Percentiles rank a stretch among this genome's conserved stretches.
phyloP scores from a whole-genome alignment of 2,888 invertebrate species.

The Eugnorisma glareosa region DNA sequence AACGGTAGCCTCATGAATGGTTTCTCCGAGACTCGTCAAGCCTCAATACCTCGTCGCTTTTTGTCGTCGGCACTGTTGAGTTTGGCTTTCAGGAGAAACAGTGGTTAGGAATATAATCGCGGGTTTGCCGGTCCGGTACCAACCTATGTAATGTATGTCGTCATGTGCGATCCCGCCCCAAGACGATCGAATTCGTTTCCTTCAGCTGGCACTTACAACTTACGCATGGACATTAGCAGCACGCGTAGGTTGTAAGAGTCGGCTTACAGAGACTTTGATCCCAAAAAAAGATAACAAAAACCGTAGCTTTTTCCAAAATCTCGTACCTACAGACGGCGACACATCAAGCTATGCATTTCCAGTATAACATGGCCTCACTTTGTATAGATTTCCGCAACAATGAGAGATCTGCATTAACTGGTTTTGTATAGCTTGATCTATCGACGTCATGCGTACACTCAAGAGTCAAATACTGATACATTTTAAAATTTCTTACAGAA shows the following conservation, averaged over 20 bases:
- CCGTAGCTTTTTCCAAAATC: neutral
- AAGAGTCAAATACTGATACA: neutral
- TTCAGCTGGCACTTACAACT: constrained; percentile 51
- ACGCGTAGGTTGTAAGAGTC: constrained; percentile 50
- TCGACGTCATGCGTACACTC: neutral
- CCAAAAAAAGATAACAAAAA: constrained; percentile 8
- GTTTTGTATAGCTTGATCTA: no score
- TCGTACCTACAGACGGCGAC: no score
- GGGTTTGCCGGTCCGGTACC: neutral
- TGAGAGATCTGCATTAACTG: no score
- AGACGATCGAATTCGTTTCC: constrained; percentile 10
- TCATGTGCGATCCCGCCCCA: neutral
- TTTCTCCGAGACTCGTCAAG: neutral
- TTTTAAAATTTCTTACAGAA: neutral
- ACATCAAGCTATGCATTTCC: no score
- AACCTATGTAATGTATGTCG: neutral
- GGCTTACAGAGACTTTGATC: constrained; percentile 27
- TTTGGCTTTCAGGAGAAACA: neutral
- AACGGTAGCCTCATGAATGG: no score
- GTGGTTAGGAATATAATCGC: neutral
- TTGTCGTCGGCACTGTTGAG: neutral
- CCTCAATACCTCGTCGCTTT: neutral
- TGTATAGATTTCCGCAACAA: no score
- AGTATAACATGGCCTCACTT: no score
- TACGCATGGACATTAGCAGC: constrained; percentile 34